These are phyloP conservation scores for Muscicapa adusta DNA, from an alignment of 2,113 vertebrate genomes.

Conservation along the genomic window DNA sequence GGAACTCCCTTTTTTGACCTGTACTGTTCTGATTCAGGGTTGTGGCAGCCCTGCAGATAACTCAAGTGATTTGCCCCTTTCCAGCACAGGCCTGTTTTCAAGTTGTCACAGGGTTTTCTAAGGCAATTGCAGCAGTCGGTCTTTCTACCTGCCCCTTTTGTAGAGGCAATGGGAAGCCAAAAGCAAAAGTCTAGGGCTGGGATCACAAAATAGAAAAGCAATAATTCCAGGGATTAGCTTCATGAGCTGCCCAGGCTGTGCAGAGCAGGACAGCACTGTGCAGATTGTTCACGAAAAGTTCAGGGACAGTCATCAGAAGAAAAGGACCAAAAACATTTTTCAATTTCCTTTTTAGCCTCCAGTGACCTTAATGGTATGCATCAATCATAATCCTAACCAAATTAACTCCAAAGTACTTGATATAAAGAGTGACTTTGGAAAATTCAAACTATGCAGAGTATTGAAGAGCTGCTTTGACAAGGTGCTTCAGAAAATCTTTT, in stretches of 20 bases:
- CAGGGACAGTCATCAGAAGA: background rate
- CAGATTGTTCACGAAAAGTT: background rate
- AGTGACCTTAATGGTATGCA: background rate
- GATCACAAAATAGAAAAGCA: background rate
- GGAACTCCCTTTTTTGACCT: background rate
- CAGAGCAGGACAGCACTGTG: background rate
- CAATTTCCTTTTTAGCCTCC: background rate
- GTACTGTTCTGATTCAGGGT: background rate
- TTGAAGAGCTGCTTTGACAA: background rate
- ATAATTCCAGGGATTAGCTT: background rate
- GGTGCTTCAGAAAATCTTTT: background rate
- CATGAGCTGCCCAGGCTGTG: background rate
- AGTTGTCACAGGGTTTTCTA: background rate
- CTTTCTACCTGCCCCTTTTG: background rate
- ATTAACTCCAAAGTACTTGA: background rate
- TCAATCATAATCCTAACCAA: background rate
- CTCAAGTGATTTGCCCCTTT: background rate
- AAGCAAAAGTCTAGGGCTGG: background rate
- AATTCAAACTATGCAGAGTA: background rate
- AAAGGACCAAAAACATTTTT: accelerated
- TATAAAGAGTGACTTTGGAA: background rate
- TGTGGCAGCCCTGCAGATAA: background rate
- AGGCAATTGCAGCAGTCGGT: background rate
- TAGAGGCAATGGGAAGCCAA: background rate
- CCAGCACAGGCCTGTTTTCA: background rate